Base-by-base conservation (phyloP, 1,140 invertebrate genomes). In the Contarinia nasturtii region DNA sequence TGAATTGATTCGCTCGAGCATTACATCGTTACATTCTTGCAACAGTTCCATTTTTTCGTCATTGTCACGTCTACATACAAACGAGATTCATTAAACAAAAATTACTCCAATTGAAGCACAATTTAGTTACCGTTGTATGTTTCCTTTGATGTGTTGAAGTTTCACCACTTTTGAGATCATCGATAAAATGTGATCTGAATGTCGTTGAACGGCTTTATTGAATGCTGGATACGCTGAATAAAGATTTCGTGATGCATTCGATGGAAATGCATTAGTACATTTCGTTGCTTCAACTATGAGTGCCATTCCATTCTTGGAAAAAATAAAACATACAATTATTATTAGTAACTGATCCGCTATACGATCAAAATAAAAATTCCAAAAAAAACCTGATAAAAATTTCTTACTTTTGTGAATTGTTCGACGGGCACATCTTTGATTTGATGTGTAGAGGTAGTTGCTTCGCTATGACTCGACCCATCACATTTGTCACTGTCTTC, bases 1-100 rank as follows among this genome's bases (percentile, higher is more conserved):
- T 58, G 73, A 74, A 57, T 82, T 82, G 33, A 84, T 77, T 59
- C 75, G 70, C 57, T 90, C 86, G n/a, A 87, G 62, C n/a, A 88
- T 69, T 21, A 73, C 67, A 63, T 89, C 85, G 67, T 87, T 88
- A 11, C 74, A 73, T 55, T 86, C 82, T 22, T 77, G 63, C 10
- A 88, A 52, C 37, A 82, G 62, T 52, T 87, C 83, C 55, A 81
- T 77, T 55, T 79, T 79, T 50, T 86, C 80, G 43, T 85, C 77
- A 2, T 72, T 47, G 50, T 76, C 73, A 34, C 72, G 57, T 47
- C 59, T 63, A 34, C 8, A 33, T 45, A 2, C n/a, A n/a, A n/a
- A n/a, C n/a, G n/a, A 27, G 27, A 27, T n/a, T n/a, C n/a, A 38
- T 17, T 7, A 11, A 14, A 33, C 48, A 34, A 2, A 38, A 17